Evolutionary conservation across 2,797 vertebrate genomes (phyloP).

Genomic region (Sebastes iracundus): DNA sequence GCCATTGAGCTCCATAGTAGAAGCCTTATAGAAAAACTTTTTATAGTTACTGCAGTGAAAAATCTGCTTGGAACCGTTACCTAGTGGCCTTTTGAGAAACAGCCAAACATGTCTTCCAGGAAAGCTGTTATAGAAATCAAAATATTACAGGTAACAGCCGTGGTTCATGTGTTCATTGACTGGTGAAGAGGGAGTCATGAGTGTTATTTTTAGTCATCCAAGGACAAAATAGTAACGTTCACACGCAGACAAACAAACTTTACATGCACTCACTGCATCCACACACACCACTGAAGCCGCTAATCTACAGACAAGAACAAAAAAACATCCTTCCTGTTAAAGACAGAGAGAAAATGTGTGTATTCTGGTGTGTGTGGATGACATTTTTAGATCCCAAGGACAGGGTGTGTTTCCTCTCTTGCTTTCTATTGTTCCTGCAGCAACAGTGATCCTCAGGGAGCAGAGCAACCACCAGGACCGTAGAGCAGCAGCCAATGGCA

Average conservation of each 20-base stretch:
- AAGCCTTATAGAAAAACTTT: conserved; percentile 27
- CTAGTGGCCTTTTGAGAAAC: conserved; percentile 6
- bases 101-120: background rate
- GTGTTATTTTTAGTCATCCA: background rate
- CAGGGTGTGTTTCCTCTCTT: conserved; percentile 78
- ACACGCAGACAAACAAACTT: conserved; percentile 5
- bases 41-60: conserved; percentile 26
- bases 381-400: conserved; percentile 87
- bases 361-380: conserved; percentile 47
- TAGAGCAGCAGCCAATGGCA: conserved; percentile 29
- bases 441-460: conserved; percentile 59
- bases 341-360: conserved; percentile 27
- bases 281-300: background rate
- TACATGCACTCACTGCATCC: background rate
- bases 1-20: conserved; percentile 44
- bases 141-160: background rate
- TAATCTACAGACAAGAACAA: conserved; percentile 47
- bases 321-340: conserved; percentile 59
- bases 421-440: conserved; percentile 81
- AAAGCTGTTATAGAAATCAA: background rate
- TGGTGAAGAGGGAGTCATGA: background rate
- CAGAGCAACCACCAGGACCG: conserved; percentile 23
- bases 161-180: background rate
- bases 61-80: background rate
- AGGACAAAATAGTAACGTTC: background rate